Evolutionary conservation across 2,797 vertebrate genomes (phyloP).

Genomic region (Sandelia bainsii): DNA sequence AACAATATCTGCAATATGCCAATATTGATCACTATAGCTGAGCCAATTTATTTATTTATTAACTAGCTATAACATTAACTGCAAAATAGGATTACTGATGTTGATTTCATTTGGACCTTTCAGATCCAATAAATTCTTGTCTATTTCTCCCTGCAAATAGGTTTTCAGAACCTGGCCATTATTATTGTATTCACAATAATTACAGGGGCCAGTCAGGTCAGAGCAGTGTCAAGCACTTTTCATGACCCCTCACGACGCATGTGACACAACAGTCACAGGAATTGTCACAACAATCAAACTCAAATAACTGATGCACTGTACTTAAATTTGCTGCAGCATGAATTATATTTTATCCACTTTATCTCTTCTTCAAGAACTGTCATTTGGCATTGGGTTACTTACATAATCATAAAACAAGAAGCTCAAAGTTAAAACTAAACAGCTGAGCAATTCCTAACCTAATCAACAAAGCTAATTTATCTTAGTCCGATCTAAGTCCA

Average conservation of each 20-base stretch:
- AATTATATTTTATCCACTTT: conserved; percentile 17
- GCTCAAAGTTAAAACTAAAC: conserved; percentile 68
- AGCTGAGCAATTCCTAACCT: conserved; percentile 75
- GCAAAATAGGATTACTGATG: neutral
- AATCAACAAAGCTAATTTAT: conserved; percentile 84
- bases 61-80: neutral
- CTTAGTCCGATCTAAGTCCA: conserved; percentile 83
- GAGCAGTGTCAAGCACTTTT: neutral
- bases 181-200: conserved; percentile 44
- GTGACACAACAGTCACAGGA: neutral
- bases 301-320: neutral
- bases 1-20: neutral
- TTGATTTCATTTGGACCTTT: neutral
- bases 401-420: conserved; percentile 57
- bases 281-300: conserved; percentile 22
- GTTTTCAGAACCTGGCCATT: too few relatives aligned
- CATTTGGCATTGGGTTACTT: conserved; percentile 35
- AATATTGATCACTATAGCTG: accelerated
- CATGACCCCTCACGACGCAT: conserved; percentile 11
- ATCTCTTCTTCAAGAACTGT: conserved; percentile 23
- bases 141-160: too few relatives aligned
- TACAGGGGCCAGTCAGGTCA: conserved; percentile 19
- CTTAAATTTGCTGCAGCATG: conserved; percentile 7
- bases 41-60: neutral
- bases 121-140: neutral